Percentiles rank a stretch among this genome's conserved stretches.
Evolutionary conservation across 2,113 vertebrate species (phyloP).

Genomic region (Eolophus roseicapilla): DNA sequence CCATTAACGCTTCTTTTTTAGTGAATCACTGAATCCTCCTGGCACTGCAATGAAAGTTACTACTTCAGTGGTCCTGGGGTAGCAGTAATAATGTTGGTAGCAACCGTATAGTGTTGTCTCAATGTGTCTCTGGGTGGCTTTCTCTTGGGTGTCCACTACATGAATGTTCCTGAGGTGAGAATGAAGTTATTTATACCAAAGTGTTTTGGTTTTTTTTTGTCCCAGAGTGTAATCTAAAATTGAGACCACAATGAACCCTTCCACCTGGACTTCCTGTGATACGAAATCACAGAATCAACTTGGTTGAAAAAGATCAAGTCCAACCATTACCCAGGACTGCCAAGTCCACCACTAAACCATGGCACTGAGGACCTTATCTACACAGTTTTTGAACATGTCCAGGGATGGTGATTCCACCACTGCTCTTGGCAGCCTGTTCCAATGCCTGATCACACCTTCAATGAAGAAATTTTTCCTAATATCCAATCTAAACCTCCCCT

Average conservation of each 20-base stretch:
- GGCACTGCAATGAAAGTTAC: neutral
- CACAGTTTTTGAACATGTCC: too few species aligned
- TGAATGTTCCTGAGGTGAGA: neutral
- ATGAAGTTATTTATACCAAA: neutral
- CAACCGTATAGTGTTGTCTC: neutral
- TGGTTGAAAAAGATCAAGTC: too few species aligned
- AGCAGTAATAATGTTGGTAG: neutral
- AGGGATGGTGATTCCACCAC: neutral
- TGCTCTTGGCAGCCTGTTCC: neutral
- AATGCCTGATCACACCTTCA: neutral
- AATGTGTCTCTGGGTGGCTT: fast-evolving
- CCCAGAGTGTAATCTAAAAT: neutral
- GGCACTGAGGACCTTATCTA: too few species aligned
- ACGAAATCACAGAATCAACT: neutral
- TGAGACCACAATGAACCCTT: neutral
- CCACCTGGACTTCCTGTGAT: neutral
- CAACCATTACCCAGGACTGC: too few species aligned
- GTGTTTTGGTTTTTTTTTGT: fast-evolving
- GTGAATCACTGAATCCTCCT: neutral
- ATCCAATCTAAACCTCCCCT: neutral
- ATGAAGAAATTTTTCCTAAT: neutral
- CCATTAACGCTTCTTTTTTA: neutral
- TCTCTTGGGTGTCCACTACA: neutral
- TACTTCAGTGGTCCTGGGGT: neutral
- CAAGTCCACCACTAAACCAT: too few species aligned